Evolutionary conservation across 2,113 vertebrate genomes (phyloP).

Genomic region (Malurus alboscapulatus): DNA sequence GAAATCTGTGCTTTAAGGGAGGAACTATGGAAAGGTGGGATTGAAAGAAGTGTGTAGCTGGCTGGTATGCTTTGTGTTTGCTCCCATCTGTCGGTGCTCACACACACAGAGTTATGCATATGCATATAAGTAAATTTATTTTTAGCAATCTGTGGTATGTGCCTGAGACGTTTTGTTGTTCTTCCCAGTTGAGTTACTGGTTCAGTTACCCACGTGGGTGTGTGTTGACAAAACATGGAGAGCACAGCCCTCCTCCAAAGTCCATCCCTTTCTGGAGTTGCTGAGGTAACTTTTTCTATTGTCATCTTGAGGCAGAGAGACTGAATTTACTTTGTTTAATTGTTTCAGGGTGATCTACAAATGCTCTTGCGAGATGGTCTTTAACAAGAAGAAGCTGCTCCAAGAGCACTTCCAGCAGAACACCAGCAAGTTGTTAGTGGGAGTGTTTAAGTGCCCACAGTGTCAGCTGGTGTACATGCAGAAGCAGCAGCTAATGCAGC

Average conservation of each 20-base stretch:
- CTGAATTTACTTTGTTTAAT: background rate
- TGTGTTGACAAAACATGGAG: background rate
- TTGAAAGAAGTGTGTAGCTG: background rate
- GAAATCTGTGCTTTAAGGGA: background rate
- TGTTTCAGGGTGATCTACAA: conserved; percentile 89
- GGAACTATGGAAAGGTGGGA: background rate
- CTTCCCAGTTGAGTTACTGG: background rate
- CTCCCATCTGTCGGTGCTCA: background rate
- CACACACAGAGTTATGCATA: background rate
- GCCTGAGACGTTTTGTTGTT: conserved; percentile 22
- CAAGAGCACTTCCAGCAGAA: conserved; percentile 93
- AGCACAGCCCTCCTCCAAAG: background rate
- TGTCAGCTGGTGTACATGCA: conserved; percentile 90
- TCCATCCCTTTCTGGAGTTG: background rate
- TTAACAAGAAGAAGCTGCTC: conserved; percentile 91
- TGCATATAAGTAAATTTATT: conserved; percentile 8
- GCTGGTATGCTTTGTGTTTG: background rate
- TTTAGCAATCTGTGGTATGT: conserved; percentile 31
- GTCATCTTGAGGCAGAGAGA: background rate
- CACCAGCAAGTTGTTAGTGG: conserved; percentile 79
- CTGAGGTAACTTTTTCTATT: background rate
- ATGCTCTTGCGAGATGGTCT: conserved; percentile 92
- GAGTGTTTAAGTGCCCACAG: conserved; percentile 93
- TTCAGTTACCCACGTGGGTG: background rate
- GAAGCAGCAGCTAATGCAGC: conserved; percentile 90